Conservation (phyloP, 2,113 vertebrate genomes). For the Pelmatolapia mariae region DNA sequence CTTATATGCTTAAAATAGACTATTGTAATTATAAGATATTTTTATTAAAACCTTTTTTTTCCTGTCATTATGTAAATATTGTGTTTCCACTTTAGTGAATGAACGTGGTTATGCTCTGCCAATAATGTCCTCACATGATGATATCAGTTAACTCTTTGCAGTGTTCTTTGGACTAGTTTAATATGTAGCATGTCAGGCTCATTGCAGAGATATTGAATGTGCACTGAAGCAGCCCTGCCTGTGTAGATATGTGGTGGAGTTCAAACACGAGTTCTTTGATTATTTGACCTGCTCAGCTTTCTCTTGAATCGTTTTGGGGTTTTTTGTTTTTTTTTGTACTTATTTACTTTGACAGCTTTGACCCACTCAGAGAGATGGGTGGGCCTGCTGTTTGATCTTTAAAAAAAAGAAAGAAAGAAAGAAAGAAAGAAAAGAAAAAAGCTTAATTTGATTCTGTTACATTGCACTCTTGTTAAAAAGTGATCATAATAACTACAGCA, state of each 20-base stretch:
- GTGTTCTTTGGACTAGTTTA: slow-evolving; percentile 53
- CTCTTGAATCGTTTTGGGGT: slow-evolving; percentile 32
- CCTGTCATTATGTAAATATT: slow-evolving; percentile 92
- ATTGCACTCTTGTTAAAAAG: slow-evolving; percentile 18
- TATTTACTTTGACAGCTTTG: slow-evolving; percentile 30
- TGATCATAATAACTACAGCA: not conserved
- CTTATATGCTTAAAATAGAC: slow-evolving; percentile 97
- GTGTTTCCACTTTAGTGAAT: slow-evolving; percentile 74
- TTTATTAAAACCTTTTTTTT: slow-evolving; percentile 92
- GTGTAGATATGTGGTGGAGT: slow-evolving; percentile 42
- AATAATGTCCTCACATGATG: slow-evolving; percentile 63
- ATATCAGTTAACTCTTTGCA: slow-evolving; percentile 56
- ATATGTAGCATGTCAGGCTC: slow-evolving; percentile 64
- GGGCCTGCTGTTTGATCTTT: not conserved
- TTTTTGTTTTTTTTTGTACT: slow-evolving; percentile 10
- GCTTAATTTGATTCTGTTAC: slow-evolving; percentile 14
- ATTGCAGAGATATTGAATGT: slow-evolving; percentile 53
- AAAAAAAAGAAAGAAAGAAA: not conserved
- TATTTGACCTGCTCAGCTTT: slow-evolving; percentile 22
- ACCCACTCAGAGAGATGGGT: not conserved
- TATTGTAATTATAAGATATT: slow-evolving; percentile 99
- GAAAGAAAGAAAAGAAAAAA: not conserved
- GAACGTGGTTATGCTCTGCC: slow-evolving; percentile 64
- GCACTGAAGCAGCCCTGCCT: slow-evolving; percentile 51
- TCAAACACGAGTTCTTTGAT: not conserved